phyloP scores from a whole-genome alignment of 2,888 invertebrate species.

The Merodon equestris region DNA sequence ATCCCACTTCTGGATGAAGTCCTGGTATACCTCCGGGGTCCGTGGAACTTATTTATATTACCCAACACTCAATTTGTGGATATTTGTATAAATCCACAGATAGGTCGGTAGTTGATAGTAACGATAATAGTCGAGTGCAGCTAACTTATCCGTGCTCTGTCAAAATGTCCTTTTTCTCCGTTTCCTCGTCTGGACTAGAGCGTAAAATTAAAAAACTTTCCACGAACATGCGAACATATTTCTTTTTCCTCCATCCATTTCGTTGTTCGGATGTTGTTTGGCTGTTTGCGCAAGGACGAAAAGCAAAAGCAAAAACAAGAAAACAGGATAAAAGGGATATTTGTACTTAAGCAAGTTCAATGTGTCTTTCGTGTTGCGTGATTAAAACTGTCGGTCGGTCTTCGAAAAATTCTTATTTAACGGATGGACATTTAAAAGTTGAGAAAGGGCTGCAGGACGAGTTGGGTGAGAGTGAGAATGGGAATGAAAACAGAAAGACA shows the following conservation, averaged over 20 bases:
- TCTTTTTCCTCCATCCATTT: slow-evolving; percentile 1
- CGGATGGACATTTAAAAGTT: slow-evolving; percentile 14
- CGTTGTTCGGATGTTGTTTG: background rate
- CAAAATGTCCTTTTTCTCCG: slow-evolving; percentile 31
- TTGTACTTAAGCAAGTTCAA: slow-evolving; percentile 18
- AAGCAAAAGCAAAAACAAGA: no score
- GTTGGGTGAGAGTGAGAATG: background rate
- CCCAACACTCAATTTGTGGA: background rate
- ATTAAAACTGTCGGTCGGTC: slow-evolving; percentile 40
- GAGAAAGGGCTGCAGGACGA: no score
- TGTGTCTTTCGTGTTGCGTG: slow-evolving; percentile 40
- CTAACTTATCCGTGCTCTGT: slow-evolving; percentile 33
- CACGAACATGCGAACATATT: background rate
- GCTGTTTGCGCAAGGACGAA: background rate
- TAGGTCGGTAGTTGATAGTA: background rate
- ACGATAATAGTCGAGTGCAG: slow-evolving; percentile 39
- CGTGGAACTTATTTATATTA: slow-evolving; percentile 41
- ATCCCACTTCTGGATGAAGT: background rate
- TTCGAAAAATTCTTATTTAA: slow-evolving; percentile 26
- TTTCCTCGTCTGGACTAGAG: slow-evolving; percentile 27
- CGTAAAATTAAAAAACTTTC: slow-evolving; percentile 57
- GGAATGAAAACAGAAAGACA: background rate
- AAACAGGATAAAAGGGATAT: slow-evolving; percentile 1
- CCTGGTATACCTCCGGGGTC: slow-evolving; percentile 3
- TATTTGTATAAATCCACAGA: no score